Conservation (phyloP, 2,888 invertebrate species). For the Anodontia alba region DNA sequence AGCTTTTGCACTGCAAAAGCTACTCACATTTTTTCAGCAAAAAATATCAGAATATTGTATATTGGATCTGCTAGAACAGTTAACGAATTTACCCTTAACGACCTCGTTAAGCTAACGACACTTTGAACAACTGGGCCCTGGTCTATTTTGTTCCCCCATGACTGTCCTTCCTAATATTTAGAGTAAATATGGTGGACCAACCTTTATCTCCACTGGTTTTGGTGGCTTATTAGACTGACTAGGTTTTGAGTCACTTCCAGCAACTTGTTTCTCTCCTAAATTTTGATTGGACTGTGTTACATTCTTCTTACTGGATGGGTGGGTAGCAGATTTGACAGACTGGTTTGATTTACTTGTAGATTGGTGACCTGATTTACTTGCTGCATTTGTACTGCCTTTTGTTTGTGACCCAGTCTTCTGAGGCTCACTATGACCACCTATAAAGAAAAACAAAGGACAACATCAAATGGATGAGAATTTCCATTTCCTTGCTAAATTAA, state of each 20-base stretch:
- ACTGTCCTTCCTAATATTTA: too few relatives aligned
- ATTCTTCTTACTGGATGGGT: slow-evolving; percentile 22
- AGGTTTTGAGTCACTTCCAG: not conserved
- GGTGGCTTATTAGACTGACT: slow-evolving; percentile 10
- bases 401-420: slow-evolving; percentile 7
- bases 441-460: not conserved
- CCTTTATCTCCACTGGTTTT: not conserved
- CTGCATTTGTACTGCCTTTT: not conserved
- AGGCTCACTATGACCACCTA: slow-evolving; percentile 11
- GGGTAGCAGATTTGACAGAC: slow-evolving; percentile 8
- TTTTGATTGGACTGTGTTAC: slow-evolving; percentile 2
- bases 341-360: slow-evolving; percentile 16
- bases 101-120: too few relatives aligned
- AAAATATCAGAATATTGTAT: too few relatives aligned
- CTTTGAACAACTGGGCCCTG: too few relatives aligned
- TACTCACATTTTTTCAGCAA: too few relatives aligned
- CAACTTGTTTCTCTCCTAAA: not conserved
- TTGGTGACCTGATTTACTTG: slow-evolving; percentile 27
- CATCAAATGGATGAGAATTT: too few relatives aligned
- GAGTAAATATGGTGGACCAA: too few relatives aligned
- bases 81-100: too few relatives aligned
- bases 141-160: too few relatives aligned
- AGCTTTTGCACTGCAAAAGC: too few relatives aligned
- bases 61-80: too few relatives aligned
- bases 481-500: too few relatives aligned